A percentile compares a stretch with the other conserved stretches of the same genome.
Evolutionary conservation across 2,113 vertebrate genomes (phyloP).

Genomic region (Damaliscus lunatus): DNA sequence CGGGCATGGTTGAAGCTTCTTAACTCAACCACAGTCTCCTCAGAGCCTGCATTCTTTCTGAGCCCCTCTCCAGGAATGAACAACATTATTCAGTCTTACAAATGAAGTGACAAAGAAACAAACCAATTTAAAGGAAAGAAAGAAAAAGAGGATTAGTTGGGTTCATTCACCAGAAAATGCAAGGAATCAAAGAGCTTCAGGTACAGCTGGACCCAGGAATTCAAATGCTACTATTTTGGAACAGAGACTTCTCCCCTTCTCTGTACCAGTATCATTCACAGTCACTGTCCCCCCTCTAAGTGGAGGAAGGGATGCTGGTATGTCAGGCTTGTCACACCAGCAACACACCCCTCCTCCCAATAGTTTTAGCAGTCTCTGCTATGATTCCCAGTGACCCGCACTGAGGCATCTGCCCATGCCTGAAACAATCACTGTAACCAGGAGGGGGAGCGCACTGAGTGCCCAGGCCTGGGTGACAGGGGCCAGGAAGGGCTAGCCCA

Average conservation of each 20-base stretch:
- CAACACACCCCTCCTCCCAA: neutral
- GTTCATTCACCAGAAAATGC: neutral
- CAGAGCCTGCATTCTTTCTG: neutral
- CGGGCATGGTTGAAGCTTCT: neutral
- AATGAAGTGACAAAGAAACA: neutral
- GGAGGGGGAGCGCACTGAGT: neutral
- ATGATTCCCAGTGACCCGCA: neutral
- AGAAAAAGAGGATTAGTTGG: neutral
- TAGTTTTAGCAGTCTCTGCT: neutral
- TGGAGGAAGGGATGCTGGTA: neutral
- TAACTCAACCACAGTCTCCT: neutral
- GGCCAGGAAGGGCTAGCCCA: neutral
- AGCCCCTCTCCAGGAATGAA: neutral
- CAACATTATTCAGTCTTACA: neutral
- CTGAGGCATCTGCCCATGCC: neutral
- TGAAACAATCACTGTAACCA: neutral
- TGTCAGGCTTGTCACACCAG: neutral
- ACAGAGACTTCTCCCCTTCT: neutral
- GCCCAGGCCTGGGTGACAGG: neutral
- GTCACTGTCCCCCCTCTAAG: neutral
- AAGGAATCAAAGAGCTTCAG: neutral
- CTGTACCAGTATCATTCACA: neutral
- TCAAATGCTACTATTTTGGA: neutral
- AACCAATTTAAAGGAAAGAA: neutral
- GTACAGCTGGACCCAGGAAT: neutral